Evolutionary conservation across 2,888 invertebrate genomes (phyloP).

Genomic region (Dicranocentrus wangi): DNA sequence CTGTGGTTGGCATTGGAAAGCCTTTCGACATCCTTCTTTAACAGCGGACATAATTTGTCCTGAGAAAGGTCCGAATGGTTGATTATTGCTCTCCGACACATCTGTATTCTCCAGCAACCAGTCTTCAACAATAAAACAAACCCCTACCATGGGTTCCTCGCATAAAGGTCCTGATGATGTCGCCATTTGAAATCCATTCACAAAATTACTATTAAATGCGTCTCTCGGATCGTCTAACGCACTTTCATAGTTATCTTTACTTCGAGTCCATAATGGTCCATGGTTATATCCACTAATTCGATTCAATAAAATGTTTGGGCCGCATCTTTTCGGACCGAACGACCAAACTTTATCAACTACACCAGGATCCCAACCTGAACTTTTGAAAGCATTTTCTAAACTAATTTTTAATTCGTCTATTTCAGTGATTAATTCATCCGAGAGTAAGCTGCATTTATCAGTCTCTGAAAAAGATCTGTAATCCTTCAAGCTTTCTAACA

Average conservation of each 20-base stretch:
- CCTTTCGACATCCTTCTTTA: slow-evolving; percentile 89
- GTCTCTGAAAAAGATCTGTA: slow-evolving; percentile 75
- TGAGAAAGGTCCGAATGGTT: slow-evolving; percentile 77
- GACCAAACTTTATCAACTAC: slow-evolving; percentile 82
- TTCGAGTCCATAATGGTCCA: slow-evolving; percentile 77
- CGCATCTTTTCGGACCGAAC: slow-evolving; percentile 91
- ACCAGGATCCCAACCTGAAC: slow-evolving; percentile 78
- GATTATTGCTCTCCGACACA: slow-evolving; percentile 61
- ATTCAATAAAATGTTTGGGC: slow-evolving; percentile 92
- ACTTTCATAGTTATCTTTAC: slow-evolving; percentile 36
- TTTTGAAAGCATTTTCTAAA: slow-evolving; percentile 79
- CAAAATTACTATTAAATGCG: slow-evolving; percentile 81
- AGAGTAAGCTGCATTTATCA: slow-evolving; percentile 62
- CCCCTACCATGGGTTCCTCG: slow-evolving; percentile 97
- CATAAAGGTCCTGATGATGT: slow-evolving; percentile 93
- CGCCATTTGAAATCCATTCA: slow-evolving; percentile 90
- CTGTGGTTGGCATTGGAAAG: slow-evolving; percentile 91
- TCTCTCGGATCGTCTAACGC: slow-evolving; percentile 69
- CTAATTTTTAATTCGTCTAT: slow-evolving; percentile 77
- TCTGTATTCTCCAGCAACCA: slow-evolving; percentile 79
- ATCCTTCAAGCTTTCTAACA: slow-evolving; percentile 82
- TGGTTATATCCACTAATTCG: slow-evolving; percentile 81
- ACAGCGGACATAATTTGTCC: slow-evolving; percentile 94
- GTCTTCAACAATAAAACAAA: slow-evolving; percentile 90
- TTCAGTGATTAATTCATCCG: slow-evolving; percentile 74